Conservation (phyloP, 2,888 invertebrate genomes). For the Scrobipalpa costella region DNA sequence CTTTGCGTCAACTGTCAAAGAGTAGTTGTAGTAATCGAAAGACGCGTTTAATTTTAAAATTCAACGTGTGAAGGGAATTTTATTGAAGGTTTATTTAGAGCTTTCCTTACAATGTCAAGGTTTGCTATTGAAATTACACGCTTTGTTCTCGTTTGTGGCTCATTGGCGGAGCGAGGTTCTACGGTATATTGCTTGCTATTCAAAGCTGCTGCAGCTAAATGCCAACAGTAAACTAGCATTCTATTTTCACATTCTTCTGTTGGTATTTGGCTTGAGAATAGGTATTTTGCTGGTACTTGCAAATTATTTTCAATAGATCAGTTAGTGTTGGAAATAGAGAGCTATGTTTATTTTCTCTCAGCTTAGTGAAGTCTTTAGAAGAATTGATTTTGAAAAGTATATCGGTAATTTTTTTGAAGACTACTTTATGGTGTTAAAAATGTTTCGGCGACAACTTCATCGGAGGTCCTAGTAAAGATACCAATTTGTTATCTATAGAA, state of each 20-base stretch:
- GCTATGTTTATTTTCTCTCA: too few relatives aligned
- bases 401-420: background rate
- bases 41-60: conserved; percentile 65
- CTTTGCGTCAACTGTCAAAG: conserved; percentile 30
- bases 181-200: conserved; percentile 17
- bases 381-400: background rate
- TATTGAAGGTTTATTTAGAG: conserved; percentile 59
- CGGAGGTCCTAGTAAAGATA: conserved; percentile 62
- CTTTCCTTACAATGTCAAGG: conserved; percentile 40
- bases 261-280: conserved; percentile 12
- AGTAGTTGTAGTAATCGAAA: conserved; percentile 47
- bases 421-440: conserved; percentile 33
- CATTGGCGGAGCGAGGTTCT: conserved; percentile 7
- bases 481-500: conserved; percentile 72
- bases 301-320: conserved; percentile 22
- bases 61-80: conserved; percentile 61
- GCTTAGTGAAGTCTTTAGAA: too few relatives aligned
- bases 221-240: conserved; percentile 16
- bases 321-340: background rate
- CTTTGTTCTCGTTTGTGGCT: conserved; percentile 22
- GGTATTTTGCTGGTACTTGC: background rate
- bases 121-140: conserved; percentile 30
- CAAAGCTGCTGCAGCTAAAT: conserved; percentile 16
- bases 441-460: conserved; percentile 53
- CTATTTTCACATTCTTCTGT: conserved; percentile 22